Percentiles rank a stretch among this genome's conserved stretches.
Evolutionary conservation across 2,113 vertebrate genomes (phyloP).

Genomic region (Toxotes chatareus): DNA sequence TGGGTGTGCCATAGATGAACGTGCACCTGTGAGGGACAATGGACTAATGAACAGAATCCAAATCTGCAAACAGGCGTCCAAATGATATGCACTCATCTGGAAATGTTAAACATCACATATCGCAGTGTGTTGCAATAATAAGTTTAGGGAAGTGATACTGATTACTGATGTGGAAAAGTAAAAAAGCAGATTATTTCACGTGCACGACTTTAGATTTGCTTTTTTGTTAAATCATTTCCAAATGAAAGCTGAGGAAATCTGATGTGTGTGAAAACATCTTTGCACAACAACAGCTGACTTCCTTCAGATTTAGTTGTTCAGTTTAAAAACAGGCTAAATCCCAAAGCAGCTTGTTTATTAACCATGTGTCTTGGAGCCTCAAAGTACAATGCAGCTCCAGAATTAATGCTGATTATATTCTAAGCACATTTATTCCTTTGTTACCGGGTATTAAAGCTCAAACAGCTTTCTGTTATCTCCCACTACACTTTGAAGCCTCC

Average conservation of each 20-base stretch:
- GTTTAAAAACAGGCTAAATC: not conserved
- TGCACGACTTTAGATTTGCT: no score
- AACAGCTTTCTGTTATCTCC: not conserved
- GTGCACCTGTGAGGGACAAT: conserved; percentile 83
- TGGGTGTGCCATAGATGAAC: conserved; percentile 89
- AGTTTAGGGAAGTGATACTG: no score
- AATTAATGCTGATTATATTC: not conserved
- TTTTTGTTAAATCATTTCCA: no score
- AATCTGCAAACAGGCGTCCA: no score
- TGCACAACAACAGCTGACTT: not conserved
- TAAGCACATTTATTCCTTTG: not conserved
- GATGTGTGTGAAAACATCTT: no score
- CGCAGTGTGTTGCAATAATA: not conserved
- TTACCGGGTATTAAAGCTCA: not conserved
- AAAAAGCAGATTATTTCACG: no score
- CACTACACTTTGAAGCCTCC: no score
- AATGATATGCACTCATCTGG: no score
- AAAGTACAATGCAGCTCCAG: not conserved
- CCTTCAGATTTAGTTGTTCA: not conserved
- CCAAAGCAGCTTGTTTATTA: not conserved
- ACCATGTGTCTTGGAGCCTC: not conserved
- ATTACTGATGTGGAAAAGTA: no score
- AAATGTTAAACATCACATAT: not conserved
- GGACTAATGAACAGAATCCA: not conserved
- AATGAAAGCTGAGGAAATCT: no score